These are phyloP conservation scores for Nephrotoma appendiculata DNA, from an alignment of 2,888 invertebrate genomes.

Conservation along the genomic window DNA sequence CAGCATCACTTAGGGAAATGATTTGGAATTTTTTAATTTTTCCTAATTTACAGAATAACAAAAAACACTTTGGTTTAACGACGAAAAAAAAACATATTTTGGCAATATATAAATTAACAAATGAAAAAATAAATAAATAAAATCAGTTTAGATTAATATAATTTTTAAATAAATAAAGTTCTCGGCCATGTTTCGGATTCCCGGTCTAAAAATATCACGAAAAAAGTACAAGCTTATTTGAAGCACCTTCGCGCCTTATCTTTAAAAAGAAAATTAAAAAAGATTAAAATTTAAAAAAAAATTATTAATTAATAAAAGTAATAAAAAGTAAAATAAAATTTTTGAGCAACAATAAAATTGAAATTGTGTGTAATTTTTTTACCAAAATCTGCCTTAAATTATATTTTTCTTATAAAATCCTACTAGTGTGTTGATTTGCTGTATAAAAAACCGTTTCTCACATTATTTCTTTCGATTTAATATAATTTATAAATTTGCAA, in stretches of 20 bases:
- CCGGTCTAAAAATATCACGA: conserved; percentile 45
- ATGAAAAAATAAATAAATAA: conserved; percentile 8
- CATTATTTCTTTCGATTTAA: conserved; percentile 4
- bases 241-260: conserved; percentile 62
- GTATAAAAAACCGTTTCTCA: conserved; percentile 10
- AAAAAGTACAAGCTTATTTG: conserved; percentile 58
- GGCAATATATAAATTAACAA: not conserved
- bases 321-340: conserved; percentile 15
- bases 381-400: conserved; percentile 54
- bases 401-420: conserved; percentile 41
- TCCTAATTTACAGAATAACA: conserved; percentile 14
- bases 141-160: not conserved
- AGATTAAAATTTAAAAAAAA: conserved; percentile 12
- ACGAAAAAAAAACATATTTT: conserved; percentile 24
- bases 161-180: conserved; percentile 16
- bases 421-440: conserved; percentile 14
- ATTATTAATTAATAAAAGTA: not conserved
- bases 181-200: conserved; percentile 38
- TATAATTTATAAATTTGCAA: not conserved
- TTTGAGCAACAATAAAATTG: conserved; percentile 18
- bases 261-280: conserved; percentile 35
- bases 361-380: conserved; percentile 39
- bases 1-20: conserved; percentile 9
- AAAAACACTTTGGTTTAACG: conserved; percentile 12
- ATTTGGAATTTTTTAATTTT: conserved; percentile 11